Percentiles rank a stretch among this genome's conserved stretches.
These are phyloP conservation scores for Unio pictorum DNA, from an alignment of 2,888 invertebrate genomes.

Conservation along the genomic window DNA sequence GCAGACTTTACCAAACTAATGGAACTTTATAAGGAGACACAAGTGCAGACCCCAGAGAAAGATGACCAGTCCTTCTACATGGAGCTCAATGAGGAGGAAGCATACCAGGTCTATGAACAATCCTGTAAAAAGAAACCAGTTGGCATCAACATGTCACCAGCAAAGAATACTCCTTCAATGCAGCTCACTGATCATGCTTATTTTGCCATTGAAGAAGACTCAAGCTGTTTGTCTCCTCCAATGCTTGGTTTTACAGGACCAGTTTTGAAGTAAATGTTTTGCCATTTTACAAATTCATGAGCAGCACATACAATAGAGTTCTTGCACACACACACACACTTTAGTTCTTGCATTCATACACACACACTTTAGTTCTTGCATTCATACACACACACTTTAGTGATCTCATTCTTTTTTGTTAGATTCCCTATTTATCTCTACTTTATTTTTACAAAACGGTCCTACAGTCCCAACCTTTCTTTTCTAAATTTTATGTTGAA, in stretches of 20 bases:
- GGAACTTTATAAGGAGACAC: constrained; percentile 15
- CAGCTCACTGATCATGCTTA: constrained; percentile 14
- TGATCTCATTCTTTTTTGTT: no score
- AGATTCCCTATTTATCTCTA: no score
- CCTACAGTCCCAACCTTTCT: no score
- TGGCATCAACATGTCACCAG: neutral
- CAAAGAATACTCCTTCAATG: constrained; percentile 2
- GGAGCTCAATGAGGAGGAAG: constrained; percentile 28
- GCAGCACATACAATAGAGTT: constrained; percentile 7
- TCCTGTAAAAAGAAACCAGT: neutral
- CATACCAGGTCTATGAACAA: neutral
- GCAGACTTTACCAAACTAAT: constrained; percentile 28
- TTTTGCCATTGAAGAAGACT: constrained; percentile 19
- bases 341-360: no score
- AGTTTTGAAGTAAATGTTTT: constrained; percentile 46
- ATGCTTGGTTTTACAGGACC: constrained; percentile 55
- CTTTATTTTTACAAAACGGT: no score
- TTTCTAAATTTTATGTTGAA: no score
- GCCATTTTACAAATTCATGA: neutral
- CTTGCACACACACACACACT: no score
- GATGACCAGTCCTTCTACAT: constrained; percentile 31
- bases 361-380: no score
- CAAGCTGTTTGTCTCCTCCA: constrained; percentile 40
- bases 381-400: no score
- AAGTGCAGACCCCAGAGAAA: neutral